phyloP scores from a whole-genome alignment of 2,888 invertebrate species.

The Lasioglossum marginatum region DNA sequence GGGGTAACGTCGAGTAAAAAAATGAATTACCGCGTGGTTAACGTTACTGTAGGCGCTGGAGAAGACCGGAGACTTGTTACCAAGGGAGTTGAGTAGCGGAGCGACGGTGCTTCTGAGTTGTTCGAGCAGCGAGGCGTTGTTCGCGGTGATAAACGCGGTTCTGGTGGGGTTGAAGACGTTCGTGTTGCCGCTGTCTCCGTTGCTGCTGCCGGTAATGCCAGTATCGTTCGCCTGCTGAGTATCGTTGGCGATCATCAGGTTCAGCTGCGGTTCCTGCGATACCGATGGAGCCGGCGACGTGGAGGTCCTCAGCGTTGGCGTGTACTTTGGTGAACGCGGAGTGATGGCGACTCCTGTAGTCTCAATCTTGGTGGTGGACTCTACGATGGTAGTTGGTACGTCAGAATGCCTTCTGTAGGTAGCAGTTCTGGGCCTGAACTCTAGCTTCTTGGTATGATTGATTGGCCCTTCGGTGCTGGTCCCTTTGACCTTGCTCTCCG shows the following conservation, averaged over 20 bases:
- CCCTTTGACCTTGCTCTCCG: slow-evolving; percentile 33
- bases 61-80: slow-evolving; percentile 79
- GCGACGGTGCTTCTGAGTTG: slow-evolving; percentile 82
- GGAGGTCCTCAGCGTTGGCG: slow-evolving; percentile 59
- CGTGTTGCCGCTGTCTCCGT: slow-evolving; percentile 73
- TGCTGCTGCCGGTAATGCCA: slow-evolving; percentile 71
- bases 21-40: slow-evolving; percentile 76
- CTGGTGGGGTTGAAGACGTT: slow-evolving; percentile 82
- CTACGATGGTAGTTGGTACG: slow-evolving; percentile 59
- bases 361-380: slow-evolving; percentile 52
- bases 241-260: slow-evolving; percentile 68
- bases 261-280: slow-evolving; percentile 76
- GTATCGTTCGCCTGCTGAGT: slow-evolving; percentile 26
- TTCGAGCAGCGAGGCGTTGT: slow-evolving; percentile 78
- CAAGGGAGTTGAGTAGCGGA: slow-evolving; percentile 79
- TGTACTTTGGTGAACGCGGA: slow-evolving; percentile 73
- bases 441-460: slow-evolving; percentile 62
- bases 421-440: slow-evolving; percentile 79
- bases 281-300: slow-evolving; percentile 72
- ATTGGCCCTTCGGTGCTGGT: slow-evolving; percentile 38
- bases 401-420: slow-evolving; percentile 81
- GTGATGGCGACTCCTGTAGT: slow-evolving; percentile 72
- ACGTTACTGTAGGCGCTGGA: slow-evolving; percentile 77
- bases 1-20: not conserved
- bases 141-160: slow-evolving; percentile 74